Percentiles rank a stretch among this genome's conserved stretches.
These are phyloP conservation scores for Entosphenus tridentatus DNA, from an alignment of 2,113 vertebrate species.

Conservation along the genomic window DNA sequence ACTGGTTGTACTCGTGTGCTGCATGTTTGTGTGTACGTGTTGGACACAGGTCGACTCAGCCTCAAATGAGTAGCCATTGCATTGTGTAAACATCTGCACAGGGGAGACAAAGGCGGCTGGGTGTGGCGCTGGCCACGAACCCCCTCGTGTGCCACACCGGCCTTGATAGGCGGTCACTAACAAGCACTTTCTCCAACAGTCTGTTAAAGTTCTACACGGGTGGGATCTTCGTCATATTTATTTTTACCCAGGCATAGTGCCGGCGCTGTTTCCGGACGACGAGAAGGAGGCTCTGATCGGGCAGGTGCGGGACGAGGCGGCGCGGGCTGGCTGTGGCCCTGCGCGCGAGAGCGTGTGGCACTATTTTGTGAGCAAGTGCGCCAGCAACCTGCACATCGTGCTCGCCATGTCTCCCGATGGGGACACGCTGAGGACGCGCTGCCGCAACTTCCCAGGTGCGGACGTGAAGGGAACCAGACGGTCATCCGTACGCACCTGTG, in stretches of 20 bases:
- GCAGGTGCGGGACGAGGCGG: conserved; percentile 46
- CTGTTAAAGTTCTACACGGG: background rate
- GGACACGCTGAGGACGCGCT: conserved; percentile 52
- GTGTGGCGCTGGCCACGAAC: too few species aligned
- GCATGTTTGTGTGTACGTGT: too few species aligned
- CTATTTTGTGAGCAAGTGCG: conserved; percentile 66
- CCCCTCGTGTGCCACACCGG: too few species aligned
- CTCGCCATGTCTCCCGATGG: conserved; percentile 79
- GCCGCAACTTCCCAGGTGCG: conserved; percentile 82
- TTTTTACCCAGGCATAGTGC: conserved; percentile 47
- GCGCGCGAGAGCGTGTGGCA: conserved; percentile 78
- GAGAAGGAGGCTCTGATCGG: conserved; percentile 51
- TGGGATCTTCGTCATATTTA: background rate
- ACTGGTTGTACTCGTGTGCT: too few species aligned
- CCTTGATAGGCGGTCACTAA: too few species aligned
- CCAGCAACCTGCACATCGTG: conserved; percentile 66
- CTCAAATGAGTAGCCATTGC: too few species aligned
- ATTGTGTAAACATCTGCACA: too few species aligned
- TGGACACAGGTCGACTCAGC: too few species aligned
- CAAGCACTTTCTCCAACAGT: background rate
- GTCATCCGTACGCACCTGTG: too few species aligned
- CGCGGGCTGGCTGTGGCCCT: conserved; percentile 27
- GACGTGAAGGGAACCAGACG: too few species aligned
- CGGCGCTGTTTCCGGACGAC: conserved; percentile 68
- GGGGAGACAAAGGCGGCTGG: too few species aligned